A percentile compares a stretch with the other conserved stretches of the same genome.
Conservation (phyloP, 2,113 vertebrate genomes). For the Perca schrenkii region DNA sequence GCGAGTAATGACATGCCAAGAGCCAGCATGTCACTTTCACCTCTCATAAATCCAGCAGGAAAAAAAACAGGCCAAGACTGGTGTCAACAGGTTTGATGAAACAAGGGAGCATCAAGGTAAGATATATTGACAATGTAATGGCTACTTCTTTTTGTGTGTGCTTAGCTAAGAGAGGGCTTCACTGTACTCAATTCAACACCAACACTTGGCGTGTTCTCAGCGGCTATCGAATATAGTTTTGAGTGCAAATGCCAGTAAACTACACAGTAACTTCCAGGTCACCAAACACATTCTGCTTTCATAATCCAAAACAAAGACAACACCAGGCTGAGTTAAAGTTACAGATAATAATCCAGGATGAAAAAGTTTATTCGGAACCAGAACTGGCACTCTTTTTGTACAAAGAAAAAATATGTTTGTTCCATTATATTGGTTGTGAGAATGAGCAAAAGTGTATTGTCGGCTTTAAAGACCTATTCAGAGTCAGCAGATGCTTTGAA, state of each 20-base stretch:
- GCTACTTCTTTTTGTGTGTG: constrained; percentile 17
- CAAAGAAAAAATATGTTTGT: not conserved
- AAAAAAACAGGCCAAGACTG: constrained; percentile 4
- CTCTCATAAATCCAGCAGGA: constrained; percentile 37
- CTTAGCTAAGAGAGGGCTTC: not conserved
- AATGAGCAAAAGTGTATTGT: not conserved
- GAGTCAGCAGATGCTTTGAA: not conserved
- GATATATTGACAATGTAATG: constrained; percentile 15
- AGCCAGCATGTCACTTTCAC: constrained; percentile 18
- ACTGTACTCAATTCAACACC: constrained; percentile 1
- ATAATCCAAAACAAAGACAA: not conserved
- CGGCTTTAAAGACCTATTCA: not conserved
- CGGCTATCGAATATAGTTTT: constrained; percentile 13
- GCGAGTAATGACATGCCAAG: constrained; percentile 36
- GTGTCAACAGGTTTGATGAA: constrained; percentile 63
- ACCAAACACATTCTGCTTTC: not conserved
- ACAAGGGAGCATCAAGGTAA: constrained; percentile 18
- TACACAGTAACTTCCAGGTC: not conserved
- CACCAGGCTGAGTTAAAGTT: not conserved
- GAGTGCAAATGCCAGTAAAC: constrained; percentile 14
- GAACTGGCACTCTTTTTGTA: not conserved
- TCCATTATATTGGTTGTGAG: not conserved
- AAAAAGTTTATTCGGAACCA: not conserved
- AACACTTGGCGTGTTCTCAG: constrained; percentile 10
- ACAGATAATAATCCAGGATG: not conserved